A percentile compares a stretch with the other conserved stretches of the same genome.
These are phyloP conservation scores for Bubo blakistoni DNA, from an alignment of 2,113 vertebrate genomes.

Conservation along the genomic window DNA sequence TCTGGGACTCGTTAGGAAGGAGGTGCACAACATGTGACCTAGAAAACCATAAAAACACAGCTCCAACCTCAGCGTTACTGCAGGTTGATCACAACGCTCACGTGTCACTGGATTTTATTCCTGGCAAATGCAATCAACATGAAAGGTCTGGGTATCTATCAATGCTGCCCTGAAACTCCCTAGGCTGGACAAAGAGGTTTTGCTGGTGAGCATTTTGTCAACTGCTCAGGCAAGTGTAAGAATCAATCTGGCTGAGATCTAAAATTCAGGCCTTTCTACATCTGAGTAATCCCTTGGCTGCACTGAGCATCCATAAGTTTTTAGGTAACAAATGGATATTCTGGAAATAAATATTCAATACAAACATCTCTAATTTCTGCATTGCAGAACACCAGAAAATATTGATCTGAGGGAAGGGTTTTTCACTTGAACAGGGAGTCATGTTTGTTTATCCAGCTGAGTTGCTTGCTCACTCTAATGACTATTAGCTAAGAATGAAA, in stretches of 20 bases:
- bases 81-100: background rate
- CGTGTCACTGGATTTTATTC: background rate
- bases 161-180: background rate
- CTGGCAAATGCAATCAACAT: background rate
- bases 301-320: background rate
- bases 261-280: background rate
- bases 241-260: background rate
- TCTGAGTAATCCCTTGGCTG: background rate
- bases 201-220: background rate
- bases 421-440: background rate
- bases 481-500: background rate
- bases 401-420: background rate
- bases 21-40: background rate
- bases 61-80: background rate
- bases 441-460: background rate
- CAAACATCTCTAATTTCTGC: background rate
- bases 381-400: background rate
- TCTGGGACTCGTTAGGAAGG: conserved; percentile 42
- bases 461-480: background rate
- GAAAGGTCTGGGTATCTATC: background rate
- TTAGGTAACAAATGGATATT: background rate
- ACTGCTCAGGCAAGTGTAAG: background rate
- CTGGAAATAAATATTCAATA: background rate
- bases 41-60: background rate
- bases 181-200: background rate